A percentile compares a stretch with the other conserved stretches of the same genome.
Conservation (phyloP, 2,888 invertebrate species). For the Perizoma flavofasciatum region DNA sequence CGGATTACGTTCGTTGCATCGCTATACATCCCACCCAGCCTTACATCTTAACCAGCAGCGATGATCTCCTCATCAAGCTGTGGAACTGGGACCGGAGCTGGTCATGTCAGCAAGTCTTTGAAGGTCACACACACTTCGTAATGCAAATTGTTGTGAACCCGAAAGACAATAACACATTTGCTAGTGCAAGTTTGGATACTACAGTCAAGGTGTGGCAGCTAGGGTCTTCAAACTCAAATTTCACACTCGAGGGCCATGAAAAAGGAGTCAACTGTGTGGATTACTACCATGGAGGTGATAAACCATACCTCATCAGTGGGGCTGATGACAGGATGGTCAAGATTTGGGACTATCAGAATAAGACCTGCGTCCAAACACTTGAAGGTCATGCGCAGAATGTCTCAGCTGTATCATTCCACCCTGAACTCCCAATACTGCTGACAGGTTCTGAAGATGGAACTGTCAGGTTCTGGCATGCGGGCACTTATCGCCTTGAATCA, state of each 20-base stretch:
- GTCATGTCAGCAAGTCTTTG: slow-evolving; percentile 99
- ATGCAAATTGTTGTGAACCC: slow-evolving; percentile 99
- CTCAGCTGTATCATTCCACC: slow-evolving; percentile 98
- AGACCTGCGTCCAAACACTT: slow-evolving; percentile 99
- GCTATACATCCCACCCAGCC: slow-evolving; percentile 99
- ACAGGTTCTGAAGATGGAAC: slow-evolving; percentile 99
- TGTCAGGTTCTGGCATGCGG: slow-evolving; percentile 99
- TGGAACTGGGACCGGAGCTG: slow-evolving; percentile 99
- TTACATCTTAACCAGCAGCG: slow-evolving; percentile 97
- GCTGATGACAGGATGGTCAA: slow-evolving; percentile 99
- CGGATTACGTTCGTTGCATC: slow-evolving; percentile 98
- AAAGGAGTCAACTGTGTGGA: slow-evolving; percentile 99
- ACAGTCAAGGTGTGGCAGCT: slow-evolving; percentile 99
- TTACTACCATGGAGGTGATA: slow-evolving; percentile 99
- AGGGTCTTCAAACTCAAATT: slow-evolving; percentile 98
- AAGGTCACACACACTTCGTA: slow-evolving; percentile 99
- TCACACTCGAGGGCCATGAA: slow-evolving; percentile 98
- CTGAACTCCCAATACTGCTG: slow-evolving; percentile 97
- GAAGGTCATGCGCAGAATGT: slow-evolving; percentile 99
- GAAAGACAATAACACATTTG: slow-evolving; percentile 99
- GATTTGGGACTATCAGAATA: slow-evolving; percentile 99
- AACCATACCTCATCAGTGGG: slow-evolving; percentile 99
- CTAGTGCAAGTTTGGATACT: slow-evolving; percentile 98
- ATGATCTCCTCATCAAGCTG: slow-evolving; percentile 98
- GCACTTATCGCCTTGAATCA: slow-evolving; percentile 98